These are phyloP conservation scores for Eueides isabella DNA, from an alignment of 1,140 invertebrate species.

Conservation along the genomic window DNA sequence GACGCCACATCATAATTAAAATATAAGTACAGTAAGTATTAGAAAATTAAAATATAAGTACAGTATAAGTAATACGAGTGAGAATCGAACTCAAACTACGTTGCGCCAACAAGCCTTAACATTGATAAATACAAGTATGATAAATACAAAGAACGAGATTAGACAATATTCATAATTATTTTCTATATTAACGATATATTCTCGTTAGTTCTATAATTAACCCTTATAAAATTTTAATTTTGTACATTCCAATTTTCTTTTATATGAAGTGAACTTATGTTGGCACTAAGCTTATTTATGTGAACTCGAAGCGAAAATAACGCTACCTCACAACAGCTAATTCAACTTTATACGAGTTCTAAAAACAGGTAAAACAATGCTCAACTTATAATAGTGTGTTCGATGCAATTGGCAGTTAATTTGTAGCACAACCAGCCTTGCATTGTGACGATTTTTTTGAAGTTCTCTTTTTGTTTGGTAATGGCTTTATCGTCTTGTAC, in stretches of 20 bases:
- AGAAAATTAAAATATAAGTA: too few species aligned
- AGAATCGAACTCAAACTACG: too few species aligned
- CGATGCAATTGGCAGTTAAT: constrained; percentile 79
- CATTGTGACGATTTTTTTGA: constrained; percentile 69
- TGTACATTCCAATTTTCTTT: neutral
- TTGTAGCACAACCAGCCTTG: constrained; percentile 61
- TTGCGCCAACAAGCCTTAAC: too few species aligned
- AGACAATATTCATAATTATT: neutral
- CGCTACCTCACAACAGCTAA: constrained; percentile 50
- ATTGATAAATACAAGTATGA: too few species aligned
- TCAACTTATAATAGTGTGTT: constrained; percentile 79
- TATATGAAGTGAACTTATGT: neutral
- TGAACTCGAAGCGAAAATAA: constrained; percentile 31
- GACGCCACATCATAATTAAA: too few species aligned
- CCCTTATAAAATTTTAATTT: neutral
- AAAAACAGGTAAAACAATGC: constrained; percentile 77
- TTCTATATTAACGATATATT: neutral
- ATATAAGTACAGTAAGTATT: too few species aligned
- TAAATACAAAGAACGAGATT: neutral
- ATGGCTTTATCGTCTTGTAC: constrained; percentile 24
- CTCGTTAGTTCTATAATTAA: neutral
- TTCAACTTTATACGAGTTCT: constrained; percentile 68
- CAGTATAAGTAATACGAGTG: too few species aligned
- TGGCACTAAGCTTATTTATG: neutral
- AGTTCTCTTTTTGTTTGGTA: constrained; percentile 51